Evolutionary conservation across 2,797 vertebrate genomes (phyloP).

Genomic region (Lutjanus argentimaculatus): DNA sequence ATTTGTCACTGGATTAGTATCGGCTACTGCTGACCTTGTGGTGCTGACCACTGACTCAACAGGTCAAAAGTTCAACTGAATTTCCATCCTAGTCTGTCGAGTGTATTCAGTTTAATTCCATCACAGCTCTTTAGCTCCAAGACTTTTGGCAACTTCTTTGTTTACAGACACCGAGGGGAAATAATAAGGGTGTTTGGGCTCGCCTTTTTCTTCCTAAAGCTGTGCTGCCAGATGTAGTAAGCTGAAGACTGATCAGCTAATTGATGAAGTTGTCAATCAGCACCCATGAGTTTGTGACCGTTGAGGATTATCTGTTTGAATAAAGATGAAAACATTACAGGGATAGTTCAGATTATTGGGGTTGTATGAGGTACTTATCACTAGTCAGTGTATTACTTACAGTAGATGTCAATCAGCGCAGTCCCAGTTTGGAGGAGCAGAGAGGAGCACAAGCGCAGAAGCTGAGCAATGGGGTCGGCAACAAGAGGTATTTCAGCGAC

Average conservation of each 20-base stretch:
- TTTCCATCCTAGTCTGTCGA: neutral
- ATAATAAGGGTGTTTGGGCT: neutral
- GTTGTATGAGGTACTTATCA: no score
- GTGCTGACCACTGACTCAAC: neutral
- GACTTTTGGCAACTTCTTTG: neutral
- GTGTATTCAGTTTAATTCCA: neutral
- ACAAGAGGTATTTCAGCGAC: no score
- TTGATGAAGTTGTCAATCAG: constrained; percentile 2
- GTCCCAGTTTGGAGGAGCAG: no score
- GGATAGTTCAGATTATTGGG: no score
- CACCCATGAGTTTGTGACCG: neutral
- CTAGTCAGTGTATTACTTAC: no score
- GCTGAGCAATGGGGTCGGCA: no score
- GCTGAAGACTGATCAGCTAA: neutral
- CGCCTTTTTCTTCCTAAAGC: neutral
- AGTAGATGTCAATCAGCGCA: no score
- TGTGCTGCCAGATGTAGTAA: neutral
- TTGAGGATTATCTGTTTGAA: neutral
- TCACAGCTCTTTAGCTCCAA: neutral
- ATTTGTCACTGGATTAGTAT: constrained; percentile 24
- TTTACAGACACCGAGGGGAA: neutral
- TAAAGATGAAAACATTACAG: neutral
- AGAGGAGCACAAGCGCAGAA: no score
- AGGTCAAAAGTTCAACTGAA: constrained; percentile 4
- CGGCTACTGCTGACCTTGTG: neutral